phyloP scores from a whole-genome alignment of 2,888 invertebrate species.

The Apeira syringaria region DNA sequence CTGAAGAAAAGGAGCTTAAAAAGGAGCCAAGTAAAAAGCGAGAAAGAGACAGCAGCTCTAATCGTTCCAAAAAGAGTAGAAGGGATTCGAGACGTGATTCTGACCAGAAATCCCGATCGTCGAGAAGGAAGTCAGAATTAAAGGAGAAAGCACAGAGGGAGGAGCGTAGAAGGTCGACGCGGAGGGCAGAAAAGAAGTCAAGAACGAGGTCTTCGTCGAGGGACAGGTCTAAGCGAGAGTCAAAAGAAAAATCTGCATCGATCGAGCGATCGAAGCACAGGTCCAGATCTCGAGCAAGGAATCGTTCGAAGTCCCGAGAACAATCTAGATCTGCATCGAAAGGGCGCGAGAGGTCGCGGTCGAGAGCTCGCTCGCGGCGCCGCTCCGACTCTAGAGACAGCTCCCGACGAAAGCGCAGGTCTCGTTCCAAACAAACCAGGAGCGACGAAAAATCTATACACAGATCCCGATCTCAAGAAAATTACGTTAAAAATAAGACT shows the following conservation, averaged over 20 bases:
- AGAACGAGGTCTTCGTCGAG: conserved; percentile 53
- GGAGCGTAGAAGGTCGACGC: conserved; percentile 50
- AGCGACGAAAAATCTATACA: conserved; percentile 56
- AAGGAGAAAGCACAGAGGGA: conserved; percentile 50
- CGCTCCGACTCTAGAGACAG: conserved; percentile 43
- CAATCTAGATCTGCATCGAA: conserved; percentile 56
- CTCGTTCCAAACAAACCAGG: conserved; percentile 47
- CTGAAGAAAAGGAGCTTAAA: conserved; percentile 35
- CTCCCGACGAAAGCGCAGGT: conserved; percentile 34
- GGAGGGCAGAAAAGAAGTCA: conserved; percentile 54
- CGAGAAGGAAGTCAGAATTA: conserved; percentile 55
- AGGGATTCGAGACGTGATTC: conserved; percentile 62
- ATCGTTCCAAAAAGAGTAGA: conserved; percentile 53
- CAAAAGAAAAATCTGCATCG: conserved; percentile 57
- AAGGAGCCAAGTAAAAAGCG: conserved; percentile 47
- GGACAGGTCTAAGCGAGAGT: conserved; percentile 47
- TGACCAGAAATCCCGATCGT: conserved; percentile 60
- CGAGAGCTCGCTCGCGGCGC: conserved; percentile 41
- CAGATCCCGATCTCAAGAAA: conserved; percentile 71
- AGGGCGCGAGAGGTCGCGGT: conserved; percentile 44
- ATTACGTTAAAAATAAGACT: conserved; percentile 61
- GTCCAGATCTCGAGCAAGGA: conserved; percentile 56
- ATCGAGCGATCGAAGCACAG: conserved; percentile 52
- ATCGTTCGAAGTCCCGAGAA: conserved; percentile 50
- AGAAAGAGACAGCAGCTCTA: conserved; percentile 42